Evolutionary conservation across 1,140 invertebrate species (phyloP).

Genomic region (Drosophila lini): DNA sequence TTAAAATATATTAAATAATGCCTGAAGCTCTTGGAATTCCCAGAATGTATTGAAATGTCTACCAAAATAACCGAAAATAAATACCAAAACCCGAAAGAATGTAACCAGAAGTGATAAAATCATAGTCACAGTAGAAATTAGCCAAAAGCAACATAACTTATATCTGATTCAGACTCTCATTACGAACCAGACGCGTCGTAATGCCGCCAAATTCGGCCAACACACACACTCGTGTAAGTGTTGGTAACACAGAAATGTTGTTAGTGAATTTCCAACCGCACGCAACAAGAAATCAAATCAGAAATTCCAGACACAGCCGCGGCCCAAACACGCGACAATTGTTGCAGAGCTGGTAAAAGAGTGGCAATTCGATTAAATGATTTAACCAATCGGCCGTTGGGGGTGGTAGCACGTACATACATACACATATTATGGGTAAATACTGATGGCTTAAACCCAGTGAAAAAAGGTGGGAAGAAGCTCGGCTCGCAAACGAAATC

Average conservation of each 20-base stretch:
- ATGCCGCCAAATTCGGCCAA: conserved; percentile 39
- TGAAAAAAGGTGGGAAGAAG: background rate
- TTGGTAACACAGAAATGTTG: conserved; percentile 32
- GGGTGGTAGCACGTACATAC: conserved; percentile 10
- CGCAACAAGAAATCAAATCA: conserved; percentile 56
- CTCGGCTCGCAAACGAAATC: conserved; percentile 46
- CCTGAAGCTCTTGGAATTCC: too few species aligned
- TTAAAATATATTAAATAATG: background rate
- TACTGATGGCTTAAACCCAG: conserved; percentile 8
- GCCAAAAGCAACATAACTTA: conserved; percentile 22
- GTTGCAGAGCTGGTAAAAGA: conserved; percentile 33
- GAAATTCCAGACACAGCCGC: conserved; percentile 57
- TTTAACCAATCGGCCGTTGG: background rate
- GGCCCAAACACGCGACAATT: conserved; percentile 61
- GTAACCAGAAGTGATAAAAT: conserved; percentile 23
- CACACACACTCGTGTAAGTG: background rate
- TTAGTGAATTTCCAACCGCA: conserved; percentile 41
- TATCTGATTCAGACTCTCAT: conserved; percentile 54
- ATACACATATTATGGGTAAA: conserved; percentile 17
- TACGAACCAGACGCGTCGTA: conserved; percentile 45
- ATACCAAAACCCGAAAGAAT: conserved; percentile 5
- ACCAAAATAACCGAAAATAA: background rate
- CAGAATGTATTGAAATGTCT: background rate
- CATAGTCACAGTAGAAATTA: conserved; percentile 12
- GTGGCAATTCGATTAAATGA: conserved; percentile 57